Conservation (phyloP, 1,140 invertebrate species). For the Bursaphelenchus mucronatus region DNA sequence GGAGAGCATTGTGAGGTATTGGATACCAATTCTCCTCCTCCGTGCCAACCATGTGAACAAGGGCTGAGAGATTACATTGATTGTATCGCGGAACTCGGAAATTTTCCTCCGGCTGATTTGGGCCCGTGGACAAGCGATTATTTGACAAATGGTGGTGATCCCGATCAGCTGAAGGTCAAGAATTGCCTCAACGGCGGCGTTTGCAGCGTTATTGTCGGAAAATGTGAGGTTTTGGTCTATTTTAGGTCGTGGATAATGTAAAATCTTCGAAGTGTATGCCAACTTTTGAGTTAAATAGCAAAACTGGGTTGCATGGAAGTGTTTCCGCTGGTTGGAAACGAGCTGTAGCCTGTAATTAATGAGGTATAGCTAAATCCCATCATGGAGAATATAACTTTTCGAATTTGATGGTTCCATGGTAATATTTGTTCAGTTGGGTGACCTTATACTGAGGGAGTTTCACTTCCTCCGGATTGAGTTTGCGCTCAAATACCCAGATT, state of each 20-base stretch:
- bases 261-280: too few relatives aligned
- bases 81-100: conserved; percentile 1
- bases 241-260: neutral
- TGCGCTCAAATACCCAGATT: neutral
- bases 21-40: neutral
- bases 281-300: too few relatives aligned
- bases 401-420: neutral
- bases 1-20: conserved; percentile 3
- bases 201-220: conserved; percentile 15
- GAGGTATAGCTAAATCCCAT: too few relatives aligned
- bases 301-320: too few relatives aligned
- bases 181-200: conserved; percentile 20
- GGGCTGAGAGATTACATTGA: neutral
- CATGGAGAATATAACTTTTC: neutral
- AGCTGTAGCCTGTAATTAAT: too few relatives aligned
- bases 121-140: neutral
- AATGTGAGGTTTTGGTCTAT: neutral
- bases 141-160: neutral
- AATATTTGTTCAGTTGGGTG: neutral
- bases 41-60: conserved; percentile 11
- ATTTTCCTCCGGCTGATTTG: neutral
- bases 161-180: neutral
- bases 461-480: neutral
- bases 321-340: too few relatives aligned
- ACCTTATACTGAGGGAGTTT: neutral